A percentile compares a stretch with the other conserved stretches of the same genome.
These are phyloP conservation scores for Pharmacophagus antenor DNA, from an alignment of 2,888 invertebrate species.

Conservation along the genomic window DNA sequence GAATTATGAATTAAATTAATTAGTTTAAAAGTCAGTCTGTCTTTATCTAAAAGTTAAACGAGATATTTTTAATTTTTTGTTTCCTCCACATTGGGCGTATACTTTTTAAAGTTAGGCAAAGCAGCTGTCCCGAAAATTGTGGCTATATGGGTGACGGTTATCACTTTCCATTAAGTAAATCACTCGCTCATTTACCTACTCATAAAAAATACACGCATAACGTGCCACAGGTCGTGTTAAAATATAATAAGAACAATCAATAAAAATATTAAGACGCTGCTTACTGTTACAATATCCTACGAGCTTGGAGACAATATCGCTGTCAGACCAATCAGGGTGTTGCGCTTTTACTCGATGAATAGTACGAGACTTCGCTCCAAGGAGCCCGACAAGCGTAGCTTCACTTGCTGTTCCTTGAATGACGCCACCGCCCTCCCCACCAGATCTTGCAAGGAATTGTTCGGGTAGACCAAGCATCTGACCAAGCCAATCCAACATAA, in stretches of 20 bases:
- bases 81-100: no score
- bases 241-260: background rate
- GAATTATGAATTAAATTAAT: no score
- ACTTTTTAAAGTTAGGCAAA: no score
- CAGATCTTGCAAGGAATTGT: slow-evolving; percentile 90
- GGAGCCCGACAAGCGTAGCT: slow-evolving; percentile 93
- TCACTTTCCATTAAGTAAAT: no score
- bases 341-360: slow-evolving; percentile 84
- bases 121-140: no score
- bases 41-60: no score
- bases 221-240: background rate
- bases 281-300: slow-evolving; percentile 93
- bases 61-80: no score
- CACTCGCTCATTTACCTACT: no score
- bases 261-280: slow-evolving; percentile 42
- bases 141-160: no score
- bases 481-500: slow-evolving; percentile 97
- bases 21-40: no score
- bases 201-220: no score
- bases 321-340: slow-evolving; percentile 88
- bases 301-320: slow-evolving; percentile 87
- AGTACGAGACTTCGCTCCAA: slow-evolving; percentile 92
- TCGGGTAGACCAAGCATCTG: slow-evolving; percentile 94
- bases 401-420: slow-evolving; percentile 97
- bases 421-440: slow-evolving; percentile 93